Percentiles rank a stretch among this genome's conserved stretches.
phyloP scores from a whole-genome alignment of 2,113 vertebrate species.

The Psilopsiagon aymara region DNA sequence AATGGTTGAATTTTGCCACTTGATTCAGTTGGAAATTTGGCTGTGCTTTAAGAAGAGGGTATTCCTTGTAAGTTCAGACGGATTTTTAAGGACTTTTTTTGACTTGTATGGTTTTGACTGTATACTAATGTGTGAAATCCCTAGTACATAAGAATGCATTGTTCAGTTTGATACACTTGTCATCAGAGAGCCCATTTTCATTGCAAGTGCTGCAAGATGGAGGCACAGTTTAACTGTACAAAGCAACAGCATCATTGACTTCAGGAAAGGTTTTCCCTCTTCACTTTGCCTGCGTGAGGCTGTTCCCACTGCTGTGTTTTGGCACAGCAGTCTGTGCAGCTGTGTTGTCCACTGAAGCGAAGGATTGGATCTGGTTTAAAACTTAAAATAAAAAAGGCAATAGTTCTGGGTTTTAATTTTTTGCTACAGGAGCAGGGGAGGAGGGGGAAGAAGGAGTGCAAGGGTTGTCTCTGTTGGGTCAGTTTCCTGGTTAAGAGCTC shows the following conservation, averaged over 20 bases:
- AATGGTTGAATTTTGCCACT: not conserved
- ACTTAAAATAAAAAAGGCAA: not conserved
- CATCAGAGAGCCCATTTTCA: not conserved
- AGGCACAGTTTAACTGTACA: not conserved
- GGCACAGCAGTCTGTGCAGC: not conserved
- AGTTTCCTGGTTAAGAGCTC: not conserved
- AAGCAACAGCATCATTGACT: not conserved
- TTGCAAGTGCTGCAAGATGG: not conserved
- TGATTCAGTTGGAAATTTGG: not conserved
- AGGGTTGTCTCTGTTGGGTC: not conserved
- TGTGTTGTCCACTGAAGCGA: not conserved
- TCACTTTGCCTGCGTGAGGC: fast-evolving
- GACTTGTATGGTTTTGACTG: not conserved
- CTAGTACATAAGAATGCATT: not conserved
- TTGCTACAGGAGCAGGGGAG: not conserved
- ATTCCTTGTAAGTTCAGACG: not conserved
- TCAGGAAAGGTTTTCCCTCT: not conserved
- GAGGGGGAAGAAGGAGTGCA: not conserved
- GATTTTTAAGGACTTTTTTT: not conserved
- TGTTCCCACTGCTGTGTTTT: not conserved
- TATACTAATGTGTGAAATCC: not conserved
- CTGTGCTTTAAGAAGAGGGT: not conserved
- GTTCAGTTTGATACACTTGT: not conserved
- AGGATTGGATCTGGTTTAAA: not conserved
- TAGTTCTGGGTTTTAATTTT: not conserved